phyloP scores from a whole-genome alignment of 2,113 vertebrate genomes.

The Falco punctatus region DNA sequence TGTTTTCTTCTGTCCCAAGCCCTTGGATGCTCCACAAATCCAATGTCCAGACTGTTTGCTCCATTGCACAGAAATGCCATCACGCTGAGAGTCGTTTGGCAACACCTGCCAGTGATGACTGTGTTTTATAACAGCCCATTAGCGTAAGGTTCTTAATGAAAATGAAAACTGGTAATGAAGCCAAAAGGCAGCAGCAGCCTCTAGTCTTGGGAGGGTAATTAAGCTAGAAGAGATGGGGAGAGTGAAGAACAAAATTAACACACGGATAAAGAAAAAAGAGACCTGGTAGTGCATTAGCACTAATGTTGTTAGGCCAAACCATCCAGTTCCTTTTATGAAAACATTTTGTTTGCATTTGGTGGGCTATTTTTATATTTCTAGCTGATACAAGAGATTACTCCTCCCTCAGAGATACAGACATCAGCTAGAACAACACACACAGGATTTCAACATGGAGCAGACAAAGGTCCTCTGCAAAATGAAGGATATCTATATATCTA shows the following conservation, averaged over 20 bases:
- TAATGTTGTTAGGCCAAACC: slow-evolving; percentile 55
- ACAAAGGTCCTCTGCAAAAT: slow-evolving; percentile 7
- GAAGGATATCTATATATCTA: neutral
- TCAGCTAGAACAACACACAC: neutral
- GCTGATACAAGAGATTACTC: slow-evolving; percentile 39
- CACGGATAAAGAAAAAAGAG: slow-evolving; percentile 64
- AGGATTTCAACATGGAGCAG: slow-evolving; percentile 3
- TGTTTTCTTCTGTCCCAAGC: slow-evolving; percentile 6
- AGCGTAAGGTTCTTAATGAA: slow-evolving; percentile 79
- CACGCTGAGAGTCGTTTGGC: slow-evolving; percentile 70
- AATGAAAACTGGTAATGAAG: slow-evolving; percentile 81
- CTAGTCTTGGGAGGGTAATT: slow-evolving; percentile 74
- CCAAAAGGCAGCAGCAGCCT: slow-evolving; percentile 74
- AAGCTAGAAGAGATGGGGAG: slow-evolving; percentile 50
- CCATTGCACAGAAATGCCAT: slow-evolving; percentile 70
- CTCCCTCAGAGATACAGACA: slow-evolving; percentile 29
- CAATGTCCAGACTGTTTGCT: slow-evolving; percentile 60
- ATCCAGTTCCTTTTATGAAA: slow-evolving; percentile 18
- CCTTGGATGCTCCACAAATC: slow-evolving; percentile 18
- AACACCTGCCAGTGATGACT: slow-evolving; percentile 69
- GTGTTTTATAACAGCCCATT: slow-evolving; percentile 78
- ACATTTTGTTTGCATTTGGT: slow-evolving; percentile 4
- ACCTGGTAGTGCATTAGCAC: slow-evolving; percentile 48
- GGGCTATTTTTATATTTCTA: slow-evolving; percentile 8
- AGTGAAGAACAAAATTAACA: slow-evolving; percentile 71